Percentiles rank a stretch among this genome's conserved stretches.
phyloP scores from a whole-genome alignment of 2,888 invertebrate species.

The Neuroscelio doddi region DNA sequence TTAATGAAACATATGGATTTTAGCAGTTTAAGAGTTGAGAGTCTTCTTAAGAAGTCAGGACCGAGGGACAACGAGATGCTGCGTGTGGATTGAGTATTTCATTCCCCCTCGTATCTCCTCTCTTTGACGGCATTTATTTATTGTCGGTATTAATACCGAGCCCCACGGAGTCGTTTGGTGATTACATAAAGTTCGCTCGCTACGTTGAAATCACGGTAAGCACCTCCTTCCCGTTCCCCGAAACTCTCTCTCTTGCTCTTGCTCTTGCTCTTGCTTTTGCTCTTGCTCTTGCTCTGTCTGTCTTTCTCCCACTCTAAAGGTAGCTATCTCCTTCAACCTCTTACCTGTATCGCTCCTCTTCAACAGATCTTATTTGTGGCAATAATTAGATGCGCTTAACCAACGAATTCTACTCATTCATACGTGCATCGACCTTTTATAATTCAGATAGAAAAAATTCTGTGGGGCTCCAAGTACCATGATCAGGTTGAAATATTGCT shows the following conservation, averaged over 20 bases:
- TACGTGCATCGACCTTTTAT: background rate
- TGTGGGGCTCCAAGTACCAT: too few species aligned
- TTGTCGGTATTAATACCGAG: conserved; percentile 65
- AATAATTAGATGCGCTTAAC: conserved; percentile 38
- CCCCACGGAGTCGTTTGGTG: conserved; percentile 59
- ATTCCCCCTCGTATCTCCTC: conserved; percentile 19
- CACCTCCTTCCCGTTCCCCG: conserved; percentile 18
- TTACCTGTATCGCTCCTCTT: conserved; percentile 1
- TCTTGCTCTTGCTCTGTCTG: background rate
- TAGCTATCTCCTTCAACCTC: conserved; percentile 12
- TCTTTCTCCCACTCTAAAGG: background rate
- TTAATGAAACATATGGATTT: too few species aligned
- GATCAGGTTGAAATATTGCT: conserved; percentile 6
- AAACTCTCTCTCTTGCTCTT: conserved; percentile 13
- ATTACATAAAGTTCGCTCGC: conserved; percentile 65
- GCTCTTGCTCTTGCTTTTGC: conserved; percentile 27
- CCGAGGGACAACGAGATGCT: conserved; percentile 32
- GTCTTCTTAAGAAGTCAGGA: conserved; percentile 8
- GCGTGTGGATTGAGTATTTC: conserved; percentile 36
- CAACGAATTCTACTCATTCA: conserved; percentile 12
- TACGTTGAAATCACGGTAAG: conserved; percentile 22
- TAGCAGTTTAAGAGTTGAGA: too few species aligned
- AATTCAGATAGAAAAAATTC: too few species aligned
- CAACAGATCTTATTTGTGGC: conserved; percentile 37
- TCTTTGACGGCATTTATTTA: conserved; percentile 62